Percentiles rank a stretch among this genome's conserved stretches.
These are phyloP conservation scores for Champsocephalus gunnari DNA, from an alignment of 2,797 vertebrate species.

Conservation along the genomic window DNA sequence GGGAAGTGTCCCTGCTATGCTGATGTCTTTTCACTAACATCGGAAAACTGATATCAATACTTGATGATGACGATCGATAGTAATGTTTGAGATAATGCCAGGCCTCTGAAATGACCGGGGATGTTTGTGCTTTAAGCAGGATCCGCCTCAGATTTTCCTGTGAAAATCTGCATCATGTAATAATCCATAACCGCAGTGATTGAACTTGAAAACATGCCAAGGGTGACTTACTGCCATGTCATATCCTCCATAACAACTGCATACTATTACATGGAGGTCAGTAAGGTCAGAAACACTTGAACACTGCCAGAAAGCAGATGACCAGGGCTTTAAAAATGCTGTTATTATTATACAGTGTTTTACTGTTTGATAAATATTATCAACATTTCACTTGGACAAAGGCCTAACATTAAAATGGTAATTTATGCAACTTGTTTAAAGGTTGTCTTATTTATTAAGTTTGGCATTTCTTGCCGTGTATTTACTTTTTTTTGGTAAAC, in stretches of 20 bases:
- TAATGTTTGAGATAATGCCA: constrained; percentile 19
- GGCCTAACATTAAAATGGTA: not conserved
- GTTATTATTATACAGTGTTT: not conserved
- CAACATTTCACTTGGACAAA: not conserved
- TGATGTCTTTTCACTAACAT: constrained; percentile 21
- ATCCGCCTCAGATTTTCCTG: constrained; percentile 26
- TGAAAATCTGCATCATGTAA: constrained; percentile 39
- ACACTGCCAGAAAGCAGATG: not conserved
- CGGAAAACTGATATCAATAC: constrained; percentile 24
- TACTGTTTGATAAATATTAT: constrained; percentile 1
- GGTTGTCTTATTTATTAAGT: not conserved
- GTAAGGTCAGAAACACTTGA: constrained; percentile 14
- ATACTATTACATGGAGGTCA: constrained; percentile 19
- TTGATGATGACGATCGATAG: constrained; percentile 4
- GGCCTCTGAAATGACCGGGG: constrained; percentile 16
- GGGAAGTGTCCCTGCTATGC: constrained; percentile 30
- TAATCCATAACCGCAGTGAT: constrained; percentile 40
- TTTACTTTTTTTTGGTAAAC: not conserved
- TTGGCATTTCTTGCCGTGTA: not conserved
- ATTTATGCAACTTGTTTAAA: not conserved
- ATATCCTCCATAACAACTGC: constrained; percentile 14
- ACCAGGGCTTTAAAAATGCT: constrained; percentile 11
- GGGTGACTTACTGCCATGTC: constrained; percentile 22
- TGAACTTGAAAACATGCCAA: constrained; percentile 31
- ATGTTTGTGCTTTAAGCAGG: constrained; percentile 13